These are phyloP conservation scores for Sebastes reedi DNA, from an alignment of 2,797 vertebrate genomes.

Conservation along the genomic window DNA sequence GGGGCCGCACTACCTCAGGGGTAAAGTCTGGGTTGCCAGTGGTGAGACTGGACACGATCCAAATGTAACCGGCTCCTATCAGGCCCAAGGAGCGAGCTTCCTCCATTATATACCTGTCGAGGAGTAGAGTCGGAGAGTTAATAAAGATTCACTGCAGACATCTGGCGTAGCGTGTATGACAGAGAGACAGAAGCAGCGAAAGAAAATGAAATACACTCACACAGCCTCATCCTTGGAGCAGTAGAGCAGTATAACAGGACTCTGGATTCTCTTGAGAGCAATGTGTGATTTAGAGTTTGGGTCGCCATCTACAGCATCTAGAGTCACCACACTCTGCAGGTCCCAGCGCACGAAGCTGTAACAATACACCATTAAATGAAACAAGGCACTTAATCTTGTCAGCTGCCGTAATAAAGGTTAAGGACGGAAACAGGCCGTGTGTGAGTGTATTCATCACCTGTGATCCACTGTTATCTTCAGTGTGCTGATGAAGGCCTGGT, in stretches of 20 bases:
- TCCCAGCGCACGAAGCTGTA: constrained; percentile 98
- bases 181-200: not conserved
- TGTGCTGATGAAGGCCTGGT: constrained; percentile 93
- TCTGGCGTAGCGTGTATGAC: not conserved
- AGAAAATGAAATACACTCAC: constrained; percentile 58
- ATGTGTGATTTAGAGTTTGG: constrained; percentile 93
- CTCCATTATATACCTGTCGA: constrained; percentile 87
- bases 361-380: constrained; percentile 47
- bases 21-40: constrained; percentile 94
- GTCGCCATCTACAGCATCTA: constrained; percentile 90
- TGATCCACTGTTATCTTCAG: constrained; percentile 87
- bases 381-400: constrained; percentile 38
- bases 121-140: not conserved
- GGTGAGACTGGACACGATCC: constrained; percentile 96
- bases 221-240: constrained; percentile 96
- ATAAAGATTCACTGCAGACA: constrained; percentile 16
- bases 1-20: constrained; percentile 80
- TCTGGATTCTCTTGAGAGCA: constrained; percentile 97
- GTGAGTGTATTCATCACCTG: constrained; percentile 60
- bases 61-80: constrained; percentile 95
- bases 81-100: constrained; percentile 95
- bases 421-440: constrained; percentile 8
- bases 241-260: constrained; percentile 95
- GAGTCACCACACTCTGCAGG: constrained; percentile 92
- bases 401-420: constrained; percentile 24